Conservation (phyloP, 1,140 invertebrate species). For the Rhopalosiphum padi region DNA sequence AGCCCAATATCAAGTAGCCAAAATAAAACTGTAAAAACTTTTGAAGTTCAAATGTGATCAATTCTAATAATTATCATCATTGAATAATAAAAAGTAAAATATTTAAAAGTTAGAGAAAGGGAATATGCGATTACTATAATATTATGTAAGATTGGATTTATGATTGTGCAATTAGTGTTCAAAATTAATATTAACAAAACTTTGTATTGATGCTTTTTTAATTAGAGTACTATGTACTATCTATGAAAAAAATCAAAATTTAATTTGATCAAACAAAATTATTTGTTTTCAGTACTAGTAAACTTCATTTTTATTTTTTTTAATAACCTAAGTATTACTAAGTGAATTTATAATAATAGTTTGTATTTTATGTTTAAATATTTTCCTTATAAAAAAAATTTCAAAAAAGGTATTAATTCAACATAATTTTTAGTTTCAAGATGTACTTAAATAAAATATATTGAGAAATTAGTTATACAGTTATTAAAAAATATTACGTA, state of each 20-base stretch:
- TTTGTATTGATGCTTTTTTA: slow-evolving; percentile 5
- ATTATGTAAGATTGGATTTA: neutral
- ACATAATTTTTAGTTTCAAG: neutral
- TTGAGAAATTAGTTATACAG: neutral
- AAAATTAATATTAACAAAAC: slow-evolving; percentile 16
- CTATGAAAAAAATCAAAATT: slow-evolving; percentile 3
- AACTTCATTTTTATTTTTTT: neutral
- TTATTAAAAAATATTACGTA: neutral
- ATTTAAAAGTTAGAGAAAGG: neutral
- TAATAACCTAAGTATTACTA: neutral
- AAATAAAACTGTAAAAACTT: slow-evolving; percentile 66
- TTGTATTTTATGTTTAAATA: slow-evolving; percentile 5
- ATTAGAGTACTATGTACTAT: neutral
- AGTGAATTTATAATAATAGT: slow-evolving; percentile 22
- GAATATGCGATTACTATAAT: slow-evolving; percentile 23
- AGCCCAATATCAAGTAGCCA: slow-evolving; percentile 48
- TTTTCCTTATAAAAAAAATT: neutral
- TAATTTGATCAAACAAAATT: neutral
- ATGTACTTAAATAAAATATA: slow-evolving; percentile 18
- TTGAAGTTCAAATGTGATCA: slow-evolving; percentile 69
- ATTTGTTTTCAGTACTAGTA: neutral
- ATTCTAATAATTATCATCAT: neutral
- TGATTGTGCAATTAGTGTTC: slow-evolving; percentile 33
- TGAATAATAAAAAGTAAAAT: neutral
- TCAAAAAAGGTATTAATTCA: neutral